phyloP scores from a whole-genome alignment of 2,888 invertebrate genomes.

The Hirtodrosophila histrioides region DNA sequence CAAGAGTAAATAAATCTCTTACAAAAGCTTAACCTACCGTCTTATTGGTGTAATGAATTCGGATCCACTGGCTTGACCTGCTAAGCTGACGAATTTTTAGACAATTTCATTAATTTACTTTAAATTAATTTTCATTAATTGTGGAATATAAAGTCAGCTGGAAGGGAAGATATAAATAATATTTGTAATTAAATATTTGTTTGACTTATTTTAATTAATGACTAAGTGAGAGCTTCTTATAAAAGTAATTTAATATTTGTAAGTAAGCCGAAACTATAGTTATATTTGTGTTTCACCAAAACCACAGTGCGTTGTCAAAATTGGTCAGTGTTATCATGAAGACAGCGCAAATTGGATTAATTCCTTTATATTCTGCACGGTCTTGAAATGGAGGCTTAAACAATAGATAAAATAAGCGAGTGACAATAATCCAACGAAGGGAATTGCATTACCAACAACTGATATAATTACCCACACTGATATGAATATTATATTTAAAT shows the following conservation, averaged over 20 bases:
- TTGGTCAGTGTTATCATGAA: too few relatives aligned
- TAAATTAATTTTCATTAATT: background rate
- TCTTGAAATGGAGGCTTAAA: constrained; percentile 7
- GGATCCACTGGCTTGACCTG: background rate
- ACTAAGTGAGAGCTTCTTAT: too few relatives aligned
- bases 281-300: too few relatives aligned
- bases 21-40: background rate
- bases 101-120: background rate
- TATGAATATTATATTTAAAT: constrained; percentile 64
- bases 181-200: too few relatives aligned
- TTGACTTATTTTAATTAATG: too few relatives aligned
- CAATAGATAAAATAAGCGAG: constrained; percentile 25
- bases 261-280: too few relatives aligned
- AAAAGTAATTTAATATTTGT: too few relatives aligned
- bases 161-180: too few relatives aligned
- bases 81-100: background rate
- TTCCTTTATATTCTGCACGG: background rate
- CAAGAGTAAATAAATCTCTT: background rate
- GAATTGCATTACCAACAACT: constrained; percentile 75
- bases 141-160: too few relatives aligned
- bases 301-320: too few relatives aligned
- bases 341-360: too few relatives aligned
- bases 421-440: constrained; percentile 72
- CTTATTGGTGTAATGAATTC: background rate
- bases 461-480: constrained; percentile 72